Evolutionary conservation across 2,797 vertebrate species (phyloP).

Genomic region (Falco biarmicus): DNA sequence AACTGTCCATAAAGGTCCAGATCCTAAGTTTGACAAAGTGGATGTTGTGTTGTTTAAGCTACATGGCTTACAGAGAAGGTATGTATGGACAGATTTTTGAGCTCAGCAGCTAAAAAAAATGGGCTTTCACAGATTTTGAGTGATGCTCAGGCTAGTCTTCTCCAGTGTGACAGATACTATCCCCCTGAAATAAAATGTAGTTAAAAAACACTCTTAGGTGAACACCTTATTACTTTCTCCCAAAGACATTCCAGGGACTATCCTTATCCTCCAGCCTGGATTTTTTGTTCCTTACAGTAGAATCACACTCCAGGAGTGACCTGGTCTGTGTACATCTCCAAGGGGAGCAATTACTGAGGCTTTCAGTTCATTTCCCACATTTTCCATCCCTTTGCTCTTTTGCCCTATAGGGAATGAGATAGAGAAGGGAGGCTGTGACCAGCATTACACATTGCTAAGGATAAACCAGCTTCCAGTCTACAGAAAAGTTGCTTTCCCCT

Average conservation of each 20-base stretch:
- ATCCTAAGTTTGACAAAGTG: neutral
- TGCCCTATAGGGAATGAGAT: neutral
- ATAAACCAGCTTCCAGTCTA: neutral
- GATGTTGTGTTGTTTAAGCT: neutral
- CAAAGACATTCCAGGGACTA: neutral
- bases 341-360: neutral
- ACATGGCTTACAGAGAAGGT: neutral
- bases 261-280: neutral
- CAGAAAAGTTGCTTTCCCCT: neutral
- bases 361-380: neutral
- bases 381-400: slow-evolving; percentile 3
- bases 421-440: neutral
- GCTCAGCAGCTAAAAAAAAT: neutral
- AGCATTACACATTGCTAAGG: neutral
- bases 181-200: neutral
- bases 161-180: neutral
- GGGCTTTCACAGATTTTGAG: neutral
- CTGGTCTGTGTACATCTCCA: neutral
- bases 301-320: neutral
- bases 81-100: rapidly evolving
- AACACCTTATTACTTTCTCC: neutral
- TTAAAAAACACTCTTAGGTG: neutral
- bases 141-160: neutral
- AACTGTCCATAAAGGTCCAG: neutral
- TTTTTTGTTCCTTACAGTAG: neutral